Base-by-base conservation (phyloP, 2,113 vertebrate genomes). In the Chloropsis hardwickii region DNA sequence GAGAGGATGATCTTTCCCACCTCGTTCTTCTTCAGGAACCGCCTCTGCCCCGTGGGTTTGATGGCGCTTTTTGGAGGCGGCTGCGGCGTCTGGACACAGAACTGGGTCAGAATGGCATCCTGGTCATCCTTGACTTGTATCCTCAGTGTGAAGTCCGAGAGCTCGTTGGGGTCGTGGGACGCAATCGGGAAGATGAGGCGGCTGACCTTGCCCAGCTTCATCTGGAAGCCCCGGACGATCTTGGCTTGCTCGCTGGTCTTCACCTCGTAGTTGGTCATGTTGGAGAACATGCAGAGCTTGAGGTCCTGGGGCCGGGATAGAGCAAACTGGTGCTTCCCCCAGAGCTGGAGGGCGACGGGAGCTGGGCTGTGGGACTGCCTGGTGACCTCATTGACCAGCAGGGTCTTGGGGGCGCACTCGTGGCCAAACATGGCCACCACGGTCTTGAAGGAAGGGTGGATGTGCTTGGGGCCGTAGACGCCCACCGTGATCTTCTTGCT, bases 21-120 rank as follows among this genome's bases (percentile, higher is more conserved):
- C 95, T 99, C 99, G 2, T 99, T 99, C 98, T 99, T 99, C 96
- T 99, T 99, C 31, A 99, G 98, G 65, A 99, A 99, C 37, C 99
- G 97, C 45, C 99, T 98, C 62, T 98, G 99, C 47, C 98, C 98
- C 0, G 96, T 98, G 0, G 98, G 98, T 65, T 98, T 98, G 81
- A 98, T 92, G 42, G 98, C 98, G 4, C 98, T 98, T 94, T 99
- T 99, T 0, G 99, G 99, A 17, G 98, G 99, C 0, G 99, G 98
- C 31, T 98, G 98, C 0, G 99, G 99, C 0, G 99, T 99, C 96
- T 99, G 99, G 25, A 99, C 99, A 1, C 99, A 99, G 78, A 99
- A 99, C 91, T 99, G 99, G 60, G 98, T 99, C 51, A 99, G 97
- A 35, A 99, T 98, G 87, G 97, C 96, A 21, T 98, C 99, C 48